Percentiles rank a stretch among this genome's conserved stretches.
These are phyloP conservation scores for Philonicus albiceps DNA, from an alignment of 2,888 invertebrate genomes.

Conservation along the genomic window DNA sequence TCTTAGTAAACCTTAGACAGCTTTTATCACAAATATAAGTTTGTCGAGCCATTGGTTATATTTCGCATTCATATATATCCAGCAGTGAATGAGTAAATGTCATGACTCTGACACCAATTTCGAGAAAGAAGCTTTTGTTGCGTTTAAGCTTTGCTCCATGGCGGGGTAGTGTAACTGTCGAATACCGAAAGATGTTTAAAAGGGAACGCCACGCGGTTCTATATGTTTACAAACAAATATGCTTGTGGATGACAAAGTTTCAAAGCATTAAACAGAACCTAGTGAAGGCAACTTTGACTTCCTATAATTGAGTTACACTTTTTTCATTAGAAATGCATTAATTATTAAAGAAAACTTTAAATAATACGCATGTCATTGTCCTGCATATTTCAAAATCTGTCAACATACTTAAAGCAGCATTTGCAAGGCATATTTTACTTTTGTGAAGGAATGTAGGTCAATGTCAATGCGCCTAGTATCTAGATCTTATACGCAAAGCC, in stretches of 20 bases:
- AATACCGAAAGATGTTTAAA: background rate
- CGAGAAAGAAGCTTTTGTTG: background rate
- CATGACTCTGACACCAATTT: conserved; percentile 13
- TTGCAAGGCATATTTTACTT: background rate
- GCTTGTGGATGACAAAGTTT: background rate
- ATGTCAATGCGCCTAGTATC: conserved; percentile 25
- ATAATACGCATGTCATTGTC: background rate
- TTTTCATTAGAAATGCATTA: background rate
- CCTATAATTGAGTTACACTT: background rate
- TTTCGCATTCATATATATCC: background rate
- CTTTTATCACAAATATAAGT: background rate
- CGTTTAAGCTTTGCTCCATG: background rate
- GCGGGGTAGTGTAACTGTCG: background rate
- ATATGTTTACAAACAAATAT: conserved; percentile 45
- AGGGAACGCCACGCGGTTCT: conserved; percentile 36
- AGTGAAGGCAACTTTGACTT: background rate
- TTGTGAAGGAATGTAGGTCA: background rate
- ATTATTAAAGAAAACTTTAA: background rate
- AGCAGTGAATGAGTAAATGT: background rate
- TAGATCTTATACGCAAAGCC: background rate
- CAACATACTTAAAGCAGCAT: background rate
- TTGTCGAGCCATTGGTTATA: background rate
- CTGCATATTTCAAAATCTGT: background rate
- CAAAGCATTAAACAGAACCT: background rate
- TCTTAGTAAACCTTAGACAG: background rate